Base-by-base conservation (phyloP, 2,888 invertebrate species). In the Leucophenga maculata region DNA sequence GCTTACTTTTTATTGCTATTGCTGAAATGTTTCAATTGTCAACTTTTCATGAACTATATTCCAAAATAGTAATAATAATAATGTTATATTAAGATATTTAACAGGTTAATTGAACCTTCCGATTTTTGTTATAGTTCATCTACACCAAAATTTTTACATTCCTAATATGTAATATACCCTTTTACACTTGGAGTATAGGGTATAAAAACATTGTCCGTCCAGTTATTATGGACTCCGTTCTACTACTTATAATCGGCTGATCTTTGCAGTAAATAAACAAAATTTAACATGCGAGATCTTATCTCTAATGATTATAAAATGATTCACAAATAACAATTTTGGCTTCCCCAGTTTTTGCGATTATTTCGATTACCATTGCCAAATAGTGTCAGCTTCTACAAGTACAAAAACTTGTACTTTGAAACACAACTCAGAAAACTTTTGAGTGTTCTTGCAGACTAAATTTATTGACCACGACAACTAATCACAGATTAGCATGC, bases 361-460 rank as follows among this genome's bases (percentile, higher is more conserved):
- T 11, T 11, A 11, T 39, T 39, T 39, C 39, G 11, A 11, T 26
- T 3, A 4, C 26, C 4, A 39, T 8, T 39, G 39, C 39, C n/a
- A 50, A 50, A 50, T 50, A 50, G 18, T 18, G 50, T 1, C n/a
- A n/a, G n/a, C n/a, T n/a, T n/a, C 62, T 31, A 59, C 20, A 46
- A 6, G 13, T 18, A 14, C 14, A 46, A 62, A 16, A 16, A 14
- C n/a, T 39, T 55, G 66, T 66, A 66, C 66, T 66, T 66, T 66
- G 66, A 55, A 54, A 66, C 54, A 8, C 50, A 54, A 66, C 54
- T 14, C 50, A 44, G 39, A 66, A 54, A 60, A 62, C 39, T 32
- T 54, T 65, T n/a, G 66, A 54, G 18, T 66, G 16, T 55, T 18
- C 52, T 46, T 57, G 0, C 22, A 16, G 59, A 60, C 31, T 60